Conservation (phyloP, 1,140 invertebrate genomes). For the Pseudomyrmex flavicornis region DNA sequence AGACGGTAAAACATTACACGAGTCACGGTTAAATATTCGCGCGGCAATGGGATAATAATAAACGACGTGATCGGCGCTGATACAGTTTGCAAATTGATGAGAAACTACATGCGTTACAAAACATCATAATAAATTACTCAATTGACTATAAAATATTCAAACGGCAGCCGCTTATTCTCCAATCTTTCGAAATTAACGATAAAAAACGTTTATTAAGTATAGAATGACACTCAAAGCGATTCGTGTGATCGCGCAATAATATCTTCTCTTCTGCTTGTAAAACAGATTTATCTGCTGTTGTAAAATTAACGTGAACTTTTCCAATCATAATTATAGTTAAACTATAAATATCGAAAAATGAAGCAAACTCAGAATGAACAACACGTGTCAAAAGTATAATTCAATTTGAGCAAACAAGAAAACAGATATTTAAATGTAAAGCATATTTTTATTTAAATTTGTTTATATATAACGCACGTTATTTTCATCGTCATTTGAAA, state of each 20-base stretch:
- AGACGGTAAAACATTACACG: conserved; percentile 34
- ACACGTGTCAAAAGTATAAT: neutral
- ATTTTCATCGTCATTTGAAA: neutral
- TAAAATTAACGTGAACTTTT: neutral
- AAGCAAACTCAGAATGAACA: neutral
- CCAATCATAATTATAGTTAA: neutral
- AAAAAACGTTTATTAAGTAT: neutral
- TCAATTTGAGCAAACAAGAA: neutral
- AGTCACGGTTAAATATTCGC: conserved; percentile 45
- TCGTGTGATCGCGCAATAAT: neutral
- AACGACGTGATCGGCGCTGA: conserved; percentile 15
- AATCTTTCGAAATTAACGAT: conserved; percentile 40
- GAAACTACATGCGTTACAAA: neutral
- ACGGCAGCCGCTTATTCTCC: neutral
- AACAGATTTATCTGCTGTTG: neutral
- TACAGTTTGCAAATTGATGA: conserved; percentile 30
- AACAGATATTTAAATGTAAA: neutral
- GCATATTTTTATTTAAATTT: neutral
- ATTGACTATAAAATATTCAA: conserved; percentile 30
- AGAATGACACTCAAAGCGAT: neutral
- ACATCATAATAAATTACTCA: conserved; percentile 34
- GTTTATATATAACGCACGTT: neutral
- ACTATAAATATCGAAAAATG: conserved; percentile 11
- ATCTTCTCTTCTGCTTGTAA: neutral
- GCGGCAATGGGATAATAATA: conserved; percentile 42